A percentile compares a stretch with the other conserved stretches of the same genome.
Conservation (phyloP, 2,113 vertebrate species). For the Alexandromys fortis region DNA sequence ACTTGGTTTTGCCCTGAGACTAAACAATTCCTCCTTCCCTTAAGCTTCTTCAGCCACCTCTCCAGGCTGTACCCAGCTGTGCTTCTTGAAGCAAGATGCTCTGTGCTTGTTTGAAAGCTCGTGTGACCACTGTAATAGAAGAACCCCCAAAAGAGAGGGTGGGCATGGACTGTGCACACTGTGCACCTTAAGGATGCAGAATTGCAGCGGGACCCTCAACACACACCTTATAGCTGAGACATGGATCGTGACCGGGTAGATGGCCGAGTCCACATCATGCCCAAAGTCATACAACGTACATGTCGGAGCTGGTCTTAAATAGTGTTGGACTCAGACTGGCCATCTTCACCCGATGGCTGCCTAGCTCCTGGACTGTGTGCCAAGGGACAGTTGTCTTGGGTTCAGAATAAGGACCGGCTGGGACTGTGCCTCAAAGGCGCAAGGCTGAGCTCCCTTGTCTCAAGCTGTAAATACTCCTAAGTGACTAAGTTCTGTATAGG, state of each 20-base stretch:
- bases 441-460: neutral
- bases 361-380: neutral
- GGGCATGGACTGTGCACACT: neutral
- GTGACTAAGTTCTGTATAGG: neutral
- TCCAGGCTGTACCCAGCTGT: neutral
- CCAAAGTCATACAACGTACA: neutral
- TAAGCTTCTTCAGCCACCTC: neutral
- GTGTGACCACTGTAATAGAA: neutral
- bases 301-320: neutral
- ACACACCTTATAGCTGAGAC: neutral
- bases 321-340: neutral
- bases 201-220: neutral
- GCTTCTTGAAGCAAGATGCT: constrained; percentile 17
- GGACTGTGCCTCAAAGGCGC: neutral
- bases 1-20: neutral
- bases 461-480: neutral
- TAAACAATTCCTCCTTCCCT: neutral
- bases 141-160: neutral
- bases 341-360: neutral
- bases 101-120: constrained; percentile 38
- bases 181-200: neutral
- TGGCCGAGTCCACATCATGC: neutral
- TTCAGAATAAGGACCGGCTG: neutral
- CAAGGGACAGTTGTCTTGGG: neutral
- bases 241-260: neutral